Base-by-base conservation (phyloP, 2,888 invertebrate species). In the Dryobotodes eremita region DNA sequence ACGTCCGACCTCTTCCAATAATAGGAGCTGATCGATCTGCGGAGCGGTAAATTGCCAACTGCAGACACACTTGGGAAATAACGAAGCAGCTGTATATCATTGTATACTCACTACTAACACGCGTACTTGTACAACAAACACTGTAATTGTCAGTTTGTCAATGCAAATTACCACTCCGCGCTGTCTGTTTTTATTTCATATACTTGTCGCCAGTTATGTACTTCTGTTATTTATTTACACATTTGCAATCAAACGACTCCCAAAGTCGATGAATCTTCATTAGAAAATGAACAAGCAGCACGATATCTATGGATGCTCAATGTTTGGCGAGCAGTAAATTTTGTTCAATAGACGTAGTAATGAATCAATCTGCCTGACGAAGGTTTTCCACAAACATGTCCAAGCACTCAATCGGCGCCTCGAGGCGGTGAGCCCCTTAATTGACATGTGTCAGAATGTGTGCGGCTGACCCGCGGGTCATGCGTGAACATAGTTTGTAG, bases 381-480 rank as follows among this genome's bases (percentile, higher is more conserved):
- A 93, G 94, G 93, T 93, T 95, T 95, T 95, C 95, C 94, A 95
- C 95, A 96, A 96, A 95, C 96, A 95, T 95, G 96, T 95, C 94
- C 93, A 94, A 95, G 95, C 94, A 93, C 95, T 96, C 95, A 95
- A 96, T 96, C 95, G 92, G 92, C 94, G 94, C 92, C 94, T 92
- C 89, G 93, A 93, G 93, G 95, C 94, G 92, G 93, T 92, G 93
- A 94, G 94, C 92, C 92, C 92, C 94, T 95, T 97, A 96, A 96
- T 97, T 97, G 96, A 97, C 96, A 96, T 95, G 94, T 96, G 96
- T 96, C 96, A 96, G 96, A 95, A 94, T 95, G 94, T 95, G 95
- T 94, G 92, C 95, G 91, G 92, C 92, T 95, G 96, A 96, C 96
- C 96, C 89, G 87, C 76, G 87, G 96, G 96, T 96, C 96, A 95